phyloP scores from a whole-genome alignment of 2,113 vertebrate species.

The Atrichornis clamosus region DNA sequence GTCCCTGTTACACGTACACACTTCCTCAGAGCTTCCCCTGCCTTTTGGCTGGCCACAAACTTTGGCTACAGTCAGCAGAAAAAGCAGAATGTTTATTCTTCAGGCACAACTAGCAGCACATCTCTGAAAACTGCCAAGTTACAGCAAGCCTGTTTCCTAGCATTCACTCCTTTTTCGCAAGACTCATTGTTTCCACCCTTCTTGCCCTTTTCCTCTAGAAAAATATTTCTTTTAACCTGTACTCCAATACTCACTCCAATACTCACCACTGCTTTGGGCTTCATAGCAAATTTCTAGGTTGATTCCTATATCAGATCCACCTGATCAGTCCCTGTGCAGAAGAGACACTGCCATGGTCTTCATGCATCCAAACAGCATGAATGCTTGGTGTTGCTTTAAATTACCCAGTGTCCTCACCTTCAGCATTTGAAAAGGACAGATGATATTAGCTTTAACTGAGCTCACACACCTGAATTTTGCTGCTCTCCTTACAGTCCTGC shows the following conservation, averaged over 20 bases:
- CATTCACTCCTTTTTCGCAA: not conserved
- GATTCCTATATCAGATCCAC: not conserved
- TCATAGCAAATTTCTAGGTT: not conserved
- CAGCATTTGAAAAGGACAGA: not conserved
- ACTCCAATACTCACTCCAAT: not conserved
- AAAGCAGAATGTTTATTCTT: not conserved
- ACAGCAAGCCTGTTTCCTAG: not conserved
- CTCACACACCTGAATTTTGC: not conserved
- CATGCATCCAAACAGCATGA: fast-evolving
- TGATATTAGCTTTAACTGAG: not conserved
- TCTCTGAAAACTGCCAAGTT: not conserved
- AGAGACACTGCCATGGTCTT: not conserved
- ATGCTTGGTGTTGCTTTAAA: not conserved
- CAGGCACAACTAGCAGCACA: not conserved
- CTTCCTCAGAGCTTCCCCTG: not conserved
- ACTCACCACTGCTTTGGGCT: not conserved
- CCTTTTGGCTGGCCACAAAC: not conserved
- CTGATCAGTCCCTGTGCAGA: not conserved
- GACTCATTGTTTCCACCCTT: not conserved
- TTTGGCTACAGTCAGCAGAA: not conserved
- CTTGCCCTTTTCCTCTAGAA: not conserved
- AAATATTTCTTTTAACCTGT: not conserved
- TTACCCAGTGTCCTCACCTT: not conserved
- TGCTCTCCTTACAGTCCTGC: not conserved
- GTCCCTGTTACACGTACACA: fast-evolving